Evolutionary conservation across 2,113 vertebrate species (phyloP), one percentile per base, ranked within the genome.

Genomic region (Haemorhous mexicanus): DNA sequence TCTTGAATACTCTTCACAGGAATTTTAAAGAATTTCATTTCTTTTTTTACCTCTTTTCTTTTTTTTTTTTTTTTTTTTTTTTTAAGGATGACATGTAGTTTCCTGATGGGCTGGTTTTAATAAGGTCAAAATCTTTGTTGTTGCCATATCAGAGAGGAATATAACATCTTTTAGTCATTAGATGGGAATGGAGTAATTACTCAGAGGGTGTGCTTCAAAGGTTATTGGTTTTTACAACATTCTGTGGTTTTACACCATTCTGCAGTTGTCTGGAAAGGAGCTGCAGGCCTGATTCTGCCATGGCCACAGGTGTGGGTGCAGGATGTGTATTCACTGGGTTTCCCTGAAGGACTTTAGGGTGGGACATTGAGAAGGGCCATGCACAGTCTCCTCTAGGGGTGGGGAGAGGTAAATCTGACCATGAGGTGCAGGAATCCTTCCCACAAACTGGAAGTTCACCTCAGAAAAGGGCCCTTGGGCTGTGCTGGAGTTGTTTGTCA

Each of bases 151-250:
- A 93, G 94, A 97, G 84, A 95, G 59, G 73, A 95, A 87, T 95
- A 93, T 90, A 94, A 97, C 97, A 97, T 97, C 97, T 97, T 97
- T 97, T 97, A 97, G 92, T 95, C 94, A 97, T 97, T 97, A 97
- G 76, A 92, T 93, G 95, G 84, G 88, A 95, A 96, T 96, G 93
- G 95, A 49, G 86, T 97, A 97, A 95, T 96, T 96, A 96, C 93
- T 96, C 81, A 61, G 93, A 94, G 96, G 73, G 92, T 81, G 69
- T 84, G 93, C 94, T 97, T 97, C 96, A 97, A 96, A 97, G 95
- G 93, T 97, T 96, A 92, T 90, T 96, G 91, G 76, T 56, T 96
- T 97, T 95, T 97, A 93, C 93, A 96, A 27, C 4, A 4, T 84
- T 96, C 78, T 84, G 11, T 86, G 47, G 90, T 93, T 90, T 94